phyloP scores from a whole-genome alignment of 2,888 invertebrate species.

The Lepidochrysops patricia region DNA sequence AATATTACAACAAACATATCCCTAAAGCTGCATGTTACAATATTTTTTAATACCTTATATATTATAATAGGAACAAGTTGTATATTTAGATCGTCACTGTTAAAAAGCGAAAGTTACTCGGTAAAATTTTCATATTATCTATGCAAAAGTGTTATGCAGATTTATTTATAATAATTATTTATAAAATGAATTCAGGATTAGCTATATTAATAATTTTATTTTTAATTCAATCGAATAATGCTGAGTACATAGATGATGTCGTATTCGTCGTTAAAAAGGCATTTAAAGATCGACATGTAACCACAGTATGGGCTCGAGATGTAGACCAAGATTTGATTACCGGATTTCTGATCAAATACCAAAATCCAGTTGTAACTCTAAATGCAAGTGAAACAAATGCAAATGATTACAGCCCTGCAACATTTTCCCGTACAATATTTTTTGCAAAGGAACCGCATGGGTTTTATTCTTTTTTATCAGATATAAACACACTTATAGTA shows the following conservation, averaged over 20 bases:
- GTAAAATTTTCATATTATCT: neutral
- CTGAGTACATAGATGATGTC: slow-evolving; percentile 30
- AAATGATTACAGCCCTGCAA: slow-evolving; percentile 21
- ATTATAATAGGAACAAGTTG: neutral
- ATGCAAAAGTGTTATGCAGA: neutral
- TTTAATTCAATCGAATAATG: slow-evolving; percentile 17
- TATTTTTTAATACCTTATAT: neutral
- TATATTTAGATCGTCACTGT: neutral
- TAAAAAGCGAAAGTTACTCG: neutral
- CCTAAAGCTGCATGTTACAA: neutral
- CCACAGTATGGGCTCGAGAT: slow-evolving; percentile 35
- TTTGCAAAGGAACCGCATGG: slow-evolving; percentile 33
- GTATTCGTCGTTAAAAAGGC: slow-evolving; percentile 32
- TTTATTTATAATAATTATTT: neutral
- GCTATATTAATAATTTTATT: neutral
- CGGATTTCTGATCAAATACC: slow-evolving; percentile 31
- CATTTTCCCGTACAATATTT: slow-evolving; percentile 37
- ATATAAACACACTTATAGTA: slow-evolving; percentile 30
- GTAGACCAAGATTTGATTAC: slow-evolving; percentile 26
- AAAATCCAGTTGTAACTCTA: slow-evolving; percentile 31
- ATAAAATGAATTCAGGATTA: neutral
- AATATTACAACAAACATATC: neutral
- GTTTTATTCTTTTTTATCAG: slow-evolving; percentile 31
- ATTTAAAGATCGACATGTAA: slow-evolving; percentile 29
- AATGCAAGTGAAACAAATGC: slow-evolving; percentile 22